These are phyloP conservation scores for Aphelenchoides fujianensis DNA, from an alignment of 1,140 invertebrate species.

Conservation along the genomic window DNA sequence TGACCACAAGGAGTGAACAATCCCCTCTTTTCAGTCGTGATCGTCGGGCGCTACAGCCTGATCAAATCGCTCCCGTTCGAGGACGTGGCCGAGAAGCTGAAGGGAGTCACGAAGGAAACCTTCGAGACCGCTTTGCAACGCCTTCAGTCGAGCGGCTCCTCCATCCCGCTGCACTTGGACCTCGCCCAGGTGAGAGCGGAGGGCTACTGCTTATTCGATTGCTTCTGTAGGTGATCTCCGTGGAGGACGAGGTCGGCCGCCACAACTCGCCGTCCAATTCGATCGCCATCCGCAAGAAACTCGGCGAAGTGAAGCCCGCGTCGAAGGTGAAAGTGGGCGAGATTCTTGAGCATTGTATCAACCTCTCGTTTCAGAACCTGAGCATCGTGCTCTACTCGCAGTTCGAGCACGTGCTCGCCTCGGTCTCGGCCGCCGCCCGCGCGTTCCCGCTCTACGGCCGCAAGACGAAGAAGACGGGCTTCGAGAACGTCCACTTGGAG, in stretches of 20 bases:
- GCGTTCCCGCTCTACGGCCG: slow-evolving; percentile 47
- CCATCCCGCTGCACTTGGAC: slow-evolving; percentile 50
- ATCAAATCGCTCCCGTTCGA: slow-evolving; percentile 36
- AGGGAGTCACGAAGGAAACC: slow-evolving; percentile 25
- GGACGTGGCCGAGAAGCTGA: slow-evolving; percentile 26
- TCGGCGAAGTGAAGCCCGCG: slow-evolving; percentile 27
- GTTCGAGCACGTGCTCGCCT: slow-evolving; percentile 41
- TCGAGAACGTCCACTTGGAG: slow-evolving; percentile 41
- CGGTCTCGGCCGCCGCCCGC: slow-evolving; percentile 45
- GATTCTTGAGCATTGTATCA: not conserved
- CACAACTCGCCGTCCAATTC: slow-evolving; percentile 53
- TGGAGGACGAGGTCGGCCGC: slow-evolving; percentile 45
- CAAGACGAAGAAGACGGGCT: slow-evolving; percentile 43
- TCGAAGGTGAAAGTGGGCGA: slow-evolving; percentile 39
- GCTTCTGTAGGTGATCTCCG: slow-evolving; percentile 46
- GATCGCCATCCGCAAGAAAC: slow-evolving; percentile 37
- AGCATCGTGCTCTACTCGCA: slow-evolving; percentile 51
- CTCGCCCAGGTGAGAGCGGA: slow-evolving; percentile 48
- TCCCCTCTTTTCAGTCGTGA: no score
- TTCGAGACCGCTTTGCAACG: slow-evolving; percentile 28
- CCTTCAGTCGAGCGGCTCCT: slow-evolving; percentile 24
- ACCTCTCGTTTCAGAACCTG: slow-evolving; percentile 30
- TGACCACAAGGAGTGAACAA: no score
- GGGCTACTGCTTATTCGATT: not conserved
- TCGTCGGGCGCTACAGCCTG: slow-evolving; percentile 36